Percentiles rank a stretch among this genome's conserved stretches.
Conservation (phyloP, 2,797 vertebrate species). For the Argentina silus region DNA sequence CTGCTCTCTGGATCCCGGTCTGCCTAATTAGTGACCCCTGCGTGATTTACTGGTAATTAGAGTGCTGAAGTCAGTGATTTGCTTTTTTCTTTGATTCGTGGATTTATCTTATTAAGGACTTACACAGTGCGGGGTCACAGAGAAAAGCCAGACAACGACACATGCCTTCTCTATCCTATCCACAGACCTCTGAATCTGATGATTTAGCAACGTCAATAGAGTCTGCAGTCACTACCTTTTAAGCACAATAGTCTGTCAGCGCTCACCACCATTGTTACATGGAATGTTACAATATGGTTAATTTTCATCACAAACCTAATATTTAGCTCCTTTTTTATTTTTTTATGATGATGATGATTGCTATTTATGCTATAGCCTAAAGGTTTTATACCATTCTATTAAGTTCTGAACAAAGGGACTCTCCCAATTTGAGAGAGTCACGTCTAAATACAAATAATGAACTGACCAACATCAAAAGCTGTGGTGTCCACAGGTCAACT, state of each 20-base stretch:
- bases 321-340: too few species aligned
- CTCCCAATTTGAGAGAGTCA: too few species aligned
- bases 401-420: too few species aligned
- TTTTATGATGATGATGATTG: too few species aligned
- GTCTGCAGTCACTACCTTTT: too few species aligned
- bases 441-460: too few species aligned
- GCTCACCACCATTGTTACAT: too few species aligned
- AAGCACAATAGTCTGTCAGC: neutral
- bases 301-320: too few species aligned
- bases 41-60: constrained; percentile 64
- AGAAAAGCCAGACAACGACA: constrained; percentile 46
- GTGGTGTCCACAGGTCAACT: constrained; percentile 1
- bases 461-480: too few species aligned
- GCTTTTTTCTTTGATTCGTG: constrained; percentile 56
- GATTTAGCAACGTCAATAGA: neutral
- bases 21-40: constrained; percentile 65
- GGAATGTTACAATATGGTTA: too few species aligned
- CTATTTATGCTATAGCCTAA: too few species aligned
- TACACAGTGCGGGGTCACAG: constrained; percentile 39
- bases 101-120: constrained; percentile 61
- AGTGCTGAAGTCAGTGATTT: constrained; percentile 57
- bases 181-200: constrained; percentile 14
- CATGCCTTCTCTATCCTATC: constrained; percentile 17
- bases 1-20: constrained; percentile 57
- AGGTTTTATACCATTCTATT: too few species aligned